These are phyloP conservation scores for Motacilla tschutschensis DNA, from an alignment of 2,113 vertebrate genomes.

Conservation along the genomic window DNA sequence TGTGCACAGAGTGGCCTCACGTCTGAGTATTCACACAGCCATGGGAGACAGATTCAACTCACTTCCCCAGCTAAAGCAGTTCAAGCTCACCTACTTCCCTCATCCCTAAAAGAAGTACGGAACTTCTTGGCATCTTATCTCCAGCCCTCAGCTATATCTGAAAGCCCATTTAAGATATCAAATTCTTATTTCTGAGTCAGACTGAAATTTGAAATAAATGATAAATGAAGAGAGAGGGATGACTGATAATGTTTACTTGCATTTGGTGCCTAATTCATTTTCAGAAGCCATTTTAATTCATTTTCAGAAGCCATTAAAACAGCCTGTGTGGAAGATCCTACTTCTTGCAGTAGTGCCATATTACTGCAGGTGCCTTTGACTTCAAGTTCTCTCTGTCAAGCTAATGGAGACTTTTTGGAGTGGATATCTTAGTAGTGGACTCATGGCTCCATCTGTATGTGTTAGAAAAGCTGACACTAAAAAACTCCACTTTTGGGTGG, in stretches of 20 bases:
- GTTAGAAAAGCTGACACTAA: not conserved
- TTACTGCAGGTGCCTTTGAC: not conserved
- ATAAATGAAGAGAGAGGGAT: not conserved
- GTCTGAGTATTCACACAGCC: not conserved
- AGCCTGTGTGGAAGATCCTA: not conserved
- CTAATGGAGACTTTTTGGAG: not conserved
- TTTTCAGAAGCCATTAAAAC: not conserved
- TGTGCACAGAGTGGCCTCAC: not conserved
- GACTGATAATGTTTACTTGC: not conserved
- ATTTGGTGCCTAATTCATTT: not conserved
- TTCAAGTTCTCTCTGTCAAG: not conserved
- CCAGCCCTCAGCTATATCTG: not conserved
- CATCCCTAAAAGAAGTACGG: not conserved
- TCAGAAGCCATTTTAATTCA: not conserved
- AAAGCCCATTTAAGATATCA: not conserved
- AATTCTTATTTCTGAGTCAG: not conserved
- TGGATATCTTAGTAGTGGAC: not conserved
- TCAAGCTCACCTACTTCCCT: not conserved
- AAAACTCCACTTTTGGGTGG: not conserved
- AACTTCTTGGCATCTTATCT: not conserved
- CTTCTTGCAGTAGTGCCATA: not conserved
- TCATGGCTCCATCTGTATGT: fast-evolving
- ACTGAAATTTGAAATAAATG: not conserved
- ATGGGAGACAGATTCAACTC: not conserved
- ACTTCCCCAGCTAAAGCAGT: not conserved